Evolutionary conservation across 2,797 vertebrate species (phyloP), one percentile per base, ranked within the genome.

Genomic region (Pygocentrus nattereri): DNA sequence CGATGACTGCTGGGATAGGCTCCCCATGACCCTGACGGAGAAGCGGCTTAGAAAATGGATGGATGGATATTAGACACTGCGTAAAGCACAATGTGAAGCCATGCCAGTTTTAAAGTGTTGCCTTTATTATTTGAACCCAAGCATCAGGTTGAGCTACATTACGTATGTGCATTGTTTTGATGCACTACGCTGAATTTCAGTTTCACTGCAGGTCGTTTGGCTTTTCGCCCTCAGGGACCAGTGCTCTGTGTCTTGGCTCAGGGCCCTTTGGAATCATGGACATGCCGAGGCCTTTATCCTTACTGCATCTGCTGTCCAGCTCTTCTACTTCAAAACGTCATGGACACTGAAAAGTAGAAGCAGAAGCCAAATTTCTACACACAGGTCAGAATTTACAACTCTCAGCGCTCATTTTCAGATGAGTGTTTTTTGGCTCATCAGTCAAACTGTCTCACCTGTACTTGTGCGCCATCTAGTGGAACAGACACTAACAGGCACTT

Each of bases 381-480:
- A 25, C 7, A 41, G 13, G 15, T 52, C 16, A 52, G 1, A 0
- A 50, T 62, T 11, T 23, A 71, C 27, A 56, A 54, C 25, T 30
- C 19, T 16, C 30, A 31, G 13, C 30, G 61, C 16, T 30, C 25
- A 4, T 30, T 25, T 25, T 12, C 25, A 21, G 3, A 50, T 38
- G 44, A 44, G 3, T n/a, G 21, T 23, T 25, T n/a, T 64, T 65
- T 16, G 21, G 0, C 13, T 23, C 8, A 5, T 16, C 23, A 65
- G 12, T 34, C 56, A 62, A 27, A 31, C 2, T 27, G 12, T 1
- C 12, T 68, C 59, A 0, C 23, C 68, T 64, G 67, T 49, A 34
- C 27, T 25, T 49, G 25, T 59, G 27, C 64, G 10, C 64, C 72
- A 81, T 70, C 73, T 81, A 59, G 64, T 76, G 79, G 79, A 61